A percentile compares a stretch with the other conserved stretches of the same genome.
Evolutionary conservation across 1,140 invertebrate species (phyloP).

Genomic region (Phymorhynchus buccinoides): DNA sequence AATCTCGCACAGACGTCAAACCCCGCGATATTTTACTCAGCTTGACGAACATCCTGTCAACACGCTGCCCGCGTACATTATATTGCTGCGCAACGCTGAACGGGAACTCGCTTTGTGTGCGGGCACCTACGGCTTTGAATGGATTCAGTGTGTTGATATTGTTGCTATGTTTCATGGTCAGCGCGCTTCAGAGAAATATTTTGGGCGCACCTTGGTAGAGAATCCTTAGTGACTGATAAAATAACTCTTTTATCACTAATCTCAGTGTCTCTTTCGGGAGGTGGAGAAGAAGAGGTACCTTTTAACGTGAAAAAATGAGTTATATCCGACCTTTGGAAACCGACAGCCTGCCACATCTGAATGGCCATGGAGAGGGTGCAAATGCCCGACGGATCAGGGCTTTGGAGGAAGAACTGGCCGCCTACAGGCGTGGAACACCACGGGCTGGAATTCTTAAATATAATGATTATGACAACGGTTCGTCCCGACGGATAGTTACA

Average conservation of each 20-base stretch:
- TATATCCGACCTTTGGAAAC: conserved; percentile 42
- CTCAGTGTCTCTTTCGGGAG: background rate
- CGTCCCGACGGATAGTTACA: conserved; percentile 42
- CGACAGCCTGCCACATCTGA: conserved; percentile 37
- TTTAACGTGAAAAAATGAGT: conserved; percentile 37
- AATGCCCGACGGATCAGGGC: conserved; percentile 44
- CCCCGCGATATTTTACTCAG: background rate
- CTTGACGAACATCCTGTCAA: conserved; percentile 33
- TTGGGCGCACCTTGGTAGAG: conserved; percentile 6
- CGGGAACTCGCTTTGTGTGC: background rate
- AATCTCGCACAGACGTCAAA: conserved; percentile 18
- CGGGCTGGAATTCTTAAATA: conserved; percentile 26
- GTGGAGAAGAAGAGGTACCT: background rate
- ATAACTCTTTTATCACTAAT: background rate
- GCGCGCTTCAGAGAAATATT: conserved; percentile 39
- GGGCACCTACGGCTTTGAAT: background rate
- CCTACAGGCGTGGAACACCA: conserved; percentile 24
- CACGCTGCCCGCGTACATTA: conserved; percentile 24
- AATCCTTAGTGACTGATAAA: conserved; percentile 27
- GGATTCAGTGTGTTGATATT: conserved; percentile 36
- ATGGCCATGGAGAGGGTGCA: conserved; percentile 19
- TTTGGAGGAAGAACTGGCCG: conserved; percentile 48
- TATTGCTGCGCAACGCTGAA: conserved; percentile 19
- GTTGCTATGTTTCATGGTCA: conserved; percentile 46
- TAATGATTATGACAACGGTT: conserved; percentile 29